phyloP scores from a whole-genome alignment of 2,113 vertebrate species.

The Dasypus novemcinctus region DNA sequence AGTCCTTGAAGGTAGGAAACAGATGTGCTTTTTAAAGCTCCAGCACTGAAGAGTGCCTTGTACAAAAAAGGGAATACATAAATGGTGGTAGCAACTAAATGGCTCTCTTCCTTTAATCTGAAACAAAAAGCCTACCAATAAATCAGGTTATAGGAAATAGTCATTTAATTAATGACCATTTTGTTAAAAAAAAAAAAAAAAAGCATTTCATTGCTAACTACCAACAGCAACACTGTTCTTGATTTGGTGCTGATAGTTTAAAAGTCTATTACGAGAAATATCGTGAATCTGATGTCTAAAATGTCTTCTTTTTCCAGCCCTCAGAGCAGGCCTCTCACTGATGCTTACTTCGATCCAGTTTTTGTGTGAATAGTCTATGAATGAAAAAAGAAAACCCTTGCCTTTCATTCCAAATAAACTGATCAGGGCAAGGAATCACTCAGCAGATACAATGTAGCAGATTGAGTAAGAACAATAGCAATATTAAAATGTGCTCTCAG shows the following conservation, averaged over 20 bases:
- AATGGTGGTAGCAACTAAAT: not conserved
- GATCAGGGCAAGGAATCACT: constrained; percentile 37
- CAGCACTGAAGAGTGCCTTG: not conserved
- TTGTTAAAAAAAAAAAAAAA: not conserved
- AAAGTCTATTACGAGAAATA: not conserved
- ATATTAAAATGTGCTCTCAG: constrained; percentile 4
- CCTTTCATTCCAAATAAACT: constrained; percentile 47
- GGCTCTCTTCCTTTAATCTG: not conserved
- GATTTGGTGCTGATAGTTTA: not conserved
- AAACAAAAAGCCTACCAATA: not conserved
- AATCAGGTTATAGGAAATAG: not conserved
- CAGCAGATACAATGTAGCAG: constrained; percentile 29
- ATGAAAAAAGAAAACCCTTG: constrained; percentile 12
- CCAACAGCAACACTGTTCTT: not conserved
- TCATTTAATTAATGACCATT: not conserved
- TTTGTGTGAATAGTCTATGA: constrained; percentile 17
- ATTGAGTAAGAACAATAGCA: constrained; percentile 14
- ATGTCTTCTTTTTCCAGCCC: not conserved
- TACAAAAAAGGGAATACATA: not conserved
- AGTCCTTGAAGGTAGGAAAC: not conserved
- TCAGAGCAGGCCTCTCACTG: not conserved
- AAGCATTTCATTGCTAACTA: not conserved
- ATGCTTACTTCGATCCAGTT: not conserved
- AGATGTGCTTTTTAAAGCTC: not conserved
- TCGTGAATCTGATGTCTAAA: not conserved